Percentiles rank a stretch among this genome's conserved stretches.
Conservation (phyloP, 1,140 invertebrate genomes). For the Caenorhabditis latens region DNA sequence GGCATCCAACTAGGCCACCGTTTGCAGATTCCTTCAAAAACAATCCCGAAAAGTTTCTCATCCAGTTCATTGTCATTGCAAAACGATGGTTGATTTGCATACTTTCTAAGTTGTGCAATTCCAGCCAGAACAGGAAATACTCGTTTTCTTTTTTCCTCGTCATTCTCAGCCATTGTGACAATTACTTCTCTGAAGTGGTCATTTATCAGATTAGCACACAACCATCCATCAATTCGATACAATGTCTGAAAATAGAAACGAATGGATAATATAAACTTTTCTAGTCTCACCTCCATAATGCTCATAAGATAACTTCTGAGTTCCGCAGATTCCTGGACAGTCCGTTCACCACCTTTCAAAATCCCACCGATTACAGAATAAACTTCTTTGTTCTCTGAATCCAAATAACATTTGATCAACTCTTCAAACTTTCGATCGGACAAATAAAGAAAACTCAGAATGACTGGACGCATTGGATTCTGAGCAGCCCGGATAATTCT, state of each 20-base stretch:
- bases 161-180: constrained; percentile 16
- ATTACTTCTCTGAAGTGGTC: constrained; percentile 64
- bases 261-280: neutral
- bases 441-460: constrained; percentile 28
- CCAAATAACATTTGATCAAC: constrained; percentile 38
- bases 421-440: constrained; percentile 24
- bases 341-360: constrained; percentile 20
- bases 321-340: neutral
- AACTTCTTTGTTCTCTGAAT: constrained; percentile 16
- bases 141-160: constrained; percentile 34
- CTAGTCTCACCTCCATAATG: constrained; percentile 12
- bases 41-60: constrained; percentile 69
- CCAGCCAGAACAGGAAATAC: constrained; percentile 57
- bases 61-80: constrained; percentile 71
- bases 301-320: constrained; percentile 11
- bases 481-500: constrained; percentile 25
- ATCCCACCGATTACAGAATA: constrained; percentile 18
- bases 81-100: constrained; percentile 63
- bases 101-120: constrained; percentile 60
- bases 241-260: neutral
- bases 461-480: constrained; percentile 28
- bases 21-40: constrained; percentile 67
- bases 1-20: neutral
- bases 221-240: constrained; percentile 12
- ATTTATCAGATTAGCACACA: constrained; percentile 62